These are phyloP conservation scores for Lamellibrachia columna DNA, from an alignment of 2,888 invertebrate genomes.

Conservation along the genomic window DNA sequence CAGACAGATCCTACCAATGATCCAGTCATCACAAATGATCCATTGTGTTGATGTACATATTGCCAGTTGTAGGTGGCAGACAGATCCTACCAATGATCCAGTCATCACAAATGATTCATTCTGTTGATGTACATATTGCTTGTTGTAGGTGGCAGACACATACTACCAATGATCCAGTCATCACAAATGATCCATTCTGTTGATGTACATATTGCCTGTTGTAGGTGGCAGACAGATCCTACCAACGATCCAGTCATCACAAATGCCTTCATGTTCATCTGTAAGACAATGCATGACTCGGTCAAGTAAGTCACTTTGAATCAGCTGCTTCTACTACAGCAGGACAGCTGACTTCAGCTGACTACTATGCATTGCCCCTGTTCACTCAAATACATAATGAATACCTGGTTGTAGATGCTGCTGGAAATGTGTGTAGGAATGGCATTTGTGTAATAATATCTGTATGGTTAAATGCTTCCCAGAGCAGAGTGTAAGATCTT, in stretches of 20 bases:
- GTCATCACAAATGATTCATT: not conserved
- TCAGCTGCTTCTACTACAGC: not conserved
- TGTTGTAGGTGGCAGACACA: not conserved
- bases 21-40: not conserved
- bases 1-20: not conserved
- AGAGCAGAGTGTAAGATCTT: too few species aligned
- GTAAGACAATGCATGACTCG: conserved; percentile 88
- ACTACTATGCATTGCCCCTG: too few species aligned
- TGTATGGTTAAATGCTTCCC: too few species aligned
- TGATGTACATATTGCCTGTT: conserved; percentile 70
- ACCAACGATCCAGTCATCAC: conserved; percentile 85
- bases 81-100: not conserved
- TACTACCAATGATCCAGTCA: not conserved
- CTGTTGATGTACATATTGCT: conserved; percentile 70
- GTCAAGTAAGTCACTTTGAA: conserved; percentile 77
- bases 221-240: conserved; percentile 67
- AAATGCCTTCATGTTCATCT: conserved; percentile 87
- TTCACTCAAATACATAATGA: too few species aligned
- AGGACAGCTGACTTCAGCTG: too few species aligned
- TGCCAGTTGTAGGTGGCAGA: not conserved
- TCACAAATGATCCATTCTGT: not conserved
- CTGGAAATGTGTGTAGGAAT: too few species aligned
- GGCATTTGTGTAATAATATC: too few species aligned
- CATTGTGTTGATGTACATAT: conserved; percentile 70
- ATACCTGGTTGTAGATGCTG: too few species aligned